phyloP scores from a whole-genome alignment of 2,888 invertebrate genomes.

The Odontomyia ornata region DNA sequence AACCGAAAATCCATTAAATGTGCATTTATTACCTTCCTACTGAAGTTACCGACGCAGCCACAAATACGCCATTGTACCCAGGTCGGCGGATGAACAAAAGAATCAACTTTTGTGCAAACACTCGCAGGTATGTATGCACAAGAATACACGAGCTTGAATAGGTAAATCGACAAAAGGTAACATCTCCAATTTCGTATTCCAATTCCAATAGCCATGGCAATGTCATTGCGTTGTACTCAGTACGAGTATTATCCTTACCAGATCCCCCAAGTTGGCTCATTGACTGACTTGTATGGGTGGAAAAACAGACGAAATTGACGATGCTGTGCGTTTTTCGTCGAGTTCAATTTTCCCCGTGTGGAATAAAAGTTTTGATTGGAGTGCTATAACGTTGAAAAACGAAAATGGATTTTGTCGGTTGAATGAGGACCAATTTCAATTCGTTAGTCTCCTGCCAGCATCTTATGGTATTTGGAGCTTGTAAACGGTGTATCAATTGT shows the following conservation, averaged over 20 bases:
- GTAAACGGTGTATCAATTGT: no score
- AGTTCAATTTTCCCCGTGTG: slow-evolving; percentile 14
- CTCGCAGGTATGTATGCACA: background rate
- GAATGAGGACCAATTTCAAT: slow-evolving; percentile 26
- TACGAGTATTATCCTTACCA: background rate
- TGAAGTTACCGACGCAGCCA: background rate
- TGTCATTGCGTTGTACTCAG: no score
- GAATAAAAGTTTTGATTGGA: slow-evolving; percentile 37
- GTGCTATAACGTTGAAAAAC: slow-evolving; percentile 20
- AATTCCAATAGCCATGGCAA: background rate
- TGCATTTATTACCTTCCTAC: slow-evolving; percentile 20
- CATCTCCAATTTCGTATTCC: slow-evolving; percentile 15
- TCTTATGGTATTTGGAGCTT: no score
- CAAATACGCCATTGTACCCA: background rate
- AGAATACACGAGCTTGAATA: background rate
- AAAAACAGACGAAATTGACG: background rate
- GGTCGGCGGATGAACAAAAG: background rate
- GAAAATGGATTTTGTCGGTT: slow-evolving; percentile 24
- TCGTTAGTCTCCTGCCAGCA: background rate
- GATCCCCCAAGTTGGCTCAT: slow-evolving; percentile 2
- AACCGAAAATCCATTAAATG: slow-evolving; percentile 23
- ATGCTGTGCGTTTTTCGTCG: slow-evolving; percentile 26
- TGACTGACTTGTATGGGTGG: background rate
- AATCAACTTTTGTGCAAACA: background rate
- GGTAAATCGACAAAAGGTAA: background rate